Conservation (phyloP, 2,888 invertebrate genomes). For the Acanthopleura granulata region DNA sequence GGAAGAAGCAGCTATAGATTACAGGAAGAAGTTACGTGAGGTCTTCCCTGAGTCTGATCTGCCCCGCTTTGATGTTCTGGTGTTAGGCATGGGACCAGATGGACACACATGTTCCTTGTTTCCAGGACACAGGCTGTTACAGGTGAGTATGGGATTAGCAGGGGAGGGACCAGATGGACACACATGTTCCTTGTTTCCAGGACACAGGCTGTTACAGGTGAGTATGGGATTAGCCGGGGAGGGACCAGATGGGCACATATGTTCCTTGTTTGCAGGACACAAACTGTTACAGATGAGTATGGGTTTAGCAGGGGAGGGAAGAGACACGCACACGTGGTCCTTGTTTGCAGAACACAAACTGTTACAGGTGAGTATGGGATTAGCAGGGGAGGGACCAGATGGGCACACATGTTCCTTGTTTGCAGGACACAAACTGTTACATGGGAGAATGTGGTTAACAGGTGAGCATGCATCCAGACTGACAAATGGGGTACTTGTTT, state of each 20-base stretch:
- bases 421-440: too few relatives aligned
- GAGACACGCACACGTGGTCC: conserved; percentile 98
- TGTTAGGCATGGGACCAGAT: conserved; percentile 97
- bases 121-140: conserved; percentile 77
- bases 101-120: conserved; percentile 98
- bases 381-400: neutral
- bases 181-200: conserved; percentile 96
- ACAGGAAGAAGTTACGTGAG: conserved; percentile 77
- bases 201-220: conserved; percentile 71
- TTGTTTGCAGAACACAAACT: conserved; percentile 84
- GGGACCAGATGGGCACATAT: neutral
- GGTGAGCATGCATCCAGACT: conserved; percentile 84
- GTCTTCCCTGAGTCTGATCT: conserved; percentile 75
- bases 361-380: conserved; percentile 58
- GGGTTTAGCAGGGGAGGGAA: conserved; percentile 84
- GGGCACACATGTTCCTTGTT: too few relatives aligned
- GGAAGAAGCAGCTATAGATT: conserved; percentile 82
- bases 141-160: conserved; percentile 48
- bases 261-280: too few relatives aligned
- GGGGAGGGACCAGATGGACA: conserved; percentile 86
- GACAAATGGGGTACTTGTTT: conserved; percentile 97
- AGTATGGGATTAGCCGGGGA: conserved; percentile 5
- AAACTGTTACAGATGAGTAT: too few relatives aligned
- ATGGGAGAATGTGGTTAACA: too few relatives aligned
- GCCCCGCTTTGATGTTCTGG: conserved; percentile 86